phyloP scores from a whole-genome alignment of 2,888 invertebrate species.

The Eupithecia subfuscata region DNA sequence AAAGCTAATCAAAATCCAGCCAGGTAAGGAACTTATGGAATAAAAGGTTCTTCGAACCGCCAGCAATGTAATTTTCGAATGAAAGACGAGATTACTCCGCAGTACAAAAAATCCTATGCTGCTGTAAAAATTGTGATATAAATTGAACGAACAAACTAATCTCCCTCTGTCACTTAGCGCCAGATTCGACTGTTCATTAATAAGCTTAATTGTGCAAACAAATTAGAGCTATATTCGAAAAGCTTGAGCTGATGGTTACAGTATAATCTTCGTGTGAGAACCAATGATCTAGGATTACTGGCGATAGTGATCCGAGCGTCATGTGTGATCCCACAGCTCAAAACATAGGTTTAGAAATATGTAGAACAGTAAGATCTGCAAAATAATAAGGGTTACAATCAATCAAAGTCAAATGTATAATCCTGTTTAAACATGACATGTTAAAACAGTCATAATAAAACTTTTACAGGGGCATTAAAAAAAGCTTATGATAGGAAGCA shows the following conservation, averaged over 20 bases:
- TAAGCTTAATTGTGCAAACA: not conserved
- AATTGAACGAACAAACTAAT: not conserved
- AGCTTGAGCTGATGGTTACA: constrained; percentile 28
- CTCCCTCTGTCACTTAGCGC: too few relatives aligned
- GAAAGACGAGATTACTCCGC: constrained; percentile 1
- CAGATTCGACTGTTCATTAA: not conserved
- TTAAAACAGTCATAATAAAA: too few relatives aligned
- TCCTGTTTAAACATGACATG: too few relatives aligned
- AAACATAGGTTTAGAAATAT: constrained; percentile 5
- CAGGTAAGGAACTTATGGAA: not conserved
- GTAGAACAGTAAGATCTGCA: not conserved
- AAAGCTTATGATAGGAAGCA: too few relatives aligned
- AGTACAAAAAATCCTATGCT: not conserved
- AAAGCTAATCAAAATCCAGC: not conserved
- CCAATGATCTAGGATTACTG: constrained; percentile 40
- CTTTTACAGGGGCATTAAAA: too few relatives aligned
- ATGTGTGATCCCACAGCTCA: constrained; percentile 29
- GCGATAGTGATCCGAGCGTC: constrained; percentile 30
- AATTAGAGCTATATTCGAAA: constrained; percentile 7
- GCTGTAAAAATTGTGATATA: not conserved
- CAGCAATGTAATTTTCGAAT: not conserved
- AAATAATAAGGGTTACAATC: not conserved
- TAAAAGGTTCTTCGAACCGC: not conserved
- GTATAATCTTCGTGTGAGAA: constrained; percentile 36
- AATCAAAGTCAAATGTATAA: not conserved